A percentile compares a stretch with the other conserved stretches of the same genome.
These are phyloP conservation scores for Oostethus manadensis DNA, from an alignment of 2,113 vertebrate genomes.

Conservation along the genomic window DNA sequence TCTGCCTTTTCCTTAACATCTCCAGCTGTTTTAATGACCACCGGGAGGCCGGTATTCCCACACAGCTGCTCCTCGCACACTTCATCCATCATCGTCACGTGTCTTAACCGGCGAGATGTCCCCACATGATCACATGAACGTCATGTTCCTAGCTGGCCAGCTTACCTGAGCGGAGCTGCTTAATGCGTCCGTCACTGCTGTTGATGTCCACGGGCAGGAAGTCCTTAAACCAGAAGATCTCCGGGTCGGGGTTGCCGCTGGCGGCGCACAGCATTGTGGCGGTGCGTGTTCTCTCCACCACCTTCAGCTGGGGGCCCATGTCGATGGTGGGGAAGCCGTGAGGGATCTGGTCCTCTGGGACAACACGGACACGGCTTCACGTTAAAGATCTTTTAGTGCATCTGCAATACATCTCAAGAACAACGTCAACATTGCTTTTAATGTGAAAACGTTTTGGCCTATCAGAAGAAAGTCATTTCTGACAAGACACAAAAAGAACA, in stretches of 20 bases:
- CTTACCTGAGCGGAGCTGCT: constrained; percentile 95
- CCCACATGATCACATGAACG: no score
- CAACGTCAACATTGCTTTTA: no score
- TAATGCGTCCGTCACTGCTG: constrained; percentile 87
- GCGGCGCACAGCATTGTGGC: constrained; percentile 97
- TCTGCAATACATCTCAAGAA: no score
- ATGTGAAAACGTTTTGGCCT: no score
- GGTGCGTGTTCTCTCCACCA: constrained; percentile 91
- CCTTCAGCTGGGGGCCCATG: constrained; percentile 97
- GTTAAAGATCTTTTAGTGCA: no score
- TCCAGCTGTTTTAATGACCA: not conserved
- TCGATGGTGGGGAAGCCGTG: constrained; percentile 91
- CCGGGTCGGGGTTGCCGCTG: constrained; percentile 90
- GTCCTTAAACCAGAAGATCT: constrained; percentile 98
- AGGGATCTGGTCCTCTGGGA: constrained; percentile 89
- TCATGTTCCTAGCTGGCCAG: no score
- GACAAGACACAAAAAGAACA: no score
- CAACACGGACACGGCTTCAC: no score
- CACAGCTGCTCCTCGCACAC: constrained; percentile 31
- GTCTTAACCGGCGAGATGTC: no score
- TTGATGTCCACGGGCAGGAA: constrained; percentile 91
- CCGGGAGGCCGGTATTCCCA: constrained; percentile 1
- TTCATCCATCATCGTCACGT: not conserved
- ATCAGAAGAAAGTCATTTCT: no score
- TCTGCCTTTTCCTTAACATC: no score